Evolutionary conservation across 2,797 vertebrate genomes (phyloP), one percentile per base, ranked within the genome.

Genomic region (Agapornis canus): DNA sequence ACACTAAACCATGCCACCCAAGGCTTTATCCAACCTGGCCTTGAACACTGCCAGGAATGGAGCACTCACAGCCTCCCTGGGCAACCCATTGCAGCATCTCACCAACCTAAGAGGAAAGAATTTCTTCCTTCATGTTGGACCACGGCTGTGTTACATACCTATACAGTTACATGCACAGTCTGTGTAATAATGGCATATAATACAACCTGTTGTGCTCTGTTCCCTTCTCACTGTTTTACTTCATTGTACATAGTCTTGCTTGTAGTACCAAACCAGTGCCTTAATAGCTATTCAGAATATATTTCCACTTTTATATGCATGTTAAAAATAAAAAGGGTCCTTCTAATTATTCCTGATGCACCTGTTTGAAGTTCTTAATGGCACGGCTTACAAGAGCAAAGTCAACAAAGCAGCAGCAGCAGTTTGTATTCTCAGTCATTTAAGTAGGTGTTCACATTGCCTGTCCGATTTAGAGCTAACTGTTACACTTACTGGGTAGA

Each of bases 71-170:
- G n/a, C n/a, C n/a, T n/a, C n/a, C n/a, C n/a, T n/a, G n/a, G n/a
- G n/a, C n/a, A n/a, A n/a, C n/a, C n/a, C n/a, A n/a, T n/a, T n/a
- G n/a, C n/a, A n/a, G n/a, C n/a, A n/a, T n/a, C n/a, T n/a, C n/a
- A n/a, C n/a, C n/a, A n/a, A n/a, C n/a, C n/a, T n/a, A n/a, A n/a
- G n/a, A n/a, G n/a, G n/a, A n/a, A n/a, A n/a, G n/a, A n/a, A n/a
- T n/a, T n/a, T n/a, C n/a, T n/a, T n/a, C n/a, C 13, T n/a, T 89
- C 8, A 0, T 0, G 0, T 32, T 32, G 45, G 32, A 51, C n/a
- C 40, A 12, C 32, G 10, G 22, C 48, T 47, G 14, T 26, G 16
- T 54, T 47, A 16, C 1, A 0, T 16, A 26, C 47, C 26, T 65
- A 1, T 23, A 6, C 18, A 10, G 17, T 45, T 56, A 57, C 19